Percentiles rank a stretch among this genome's conserved stretches.
Conservation (phyloP, 2,113 vertebrate genomes). For the Isurus oxyrinchus region DNA sequence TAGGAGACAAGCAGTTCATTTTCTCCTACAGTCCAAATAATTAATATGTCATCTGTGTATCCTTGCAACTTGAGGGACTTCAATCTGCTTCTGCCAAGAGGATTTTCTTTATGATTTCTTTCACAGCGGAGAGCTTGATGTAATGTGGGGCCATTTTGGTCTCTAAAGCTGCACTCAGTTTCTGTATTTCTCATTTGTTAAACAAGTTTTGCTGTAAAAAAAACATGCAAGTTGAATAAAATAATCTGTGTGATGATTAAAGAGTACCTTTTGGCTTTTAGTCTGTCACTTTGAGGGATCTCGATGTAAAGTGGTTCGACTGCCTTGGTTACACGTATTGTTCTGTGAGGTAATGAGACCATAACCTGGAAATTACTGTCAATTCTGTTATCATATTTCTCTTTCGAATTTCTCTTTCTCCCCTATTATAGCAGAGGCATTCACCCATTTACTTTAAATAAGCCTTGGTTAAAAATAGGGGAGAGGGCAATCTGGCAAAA, state of each 20-base stretch:
- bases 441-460: neutral
- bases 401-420: neutral
- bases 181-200: neutral
- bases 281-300: neutral
- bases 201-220: neutral
- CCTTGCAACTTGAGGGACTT: neutral
- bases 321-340: conserved; percentile 4
- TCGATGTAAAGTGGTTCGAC: neutral
- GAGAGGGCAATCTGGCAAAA: neutral
- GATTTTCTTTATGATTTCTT: neutral
- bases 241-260: neutral
- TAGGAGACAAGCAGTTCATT: conserved; percentile 20
- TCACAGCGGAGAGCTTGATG: too few relatives aligned
- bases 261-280: neutral
- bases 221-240: neutral
- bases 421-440: neutral
- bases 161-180: neutral
- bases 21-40: neutral
- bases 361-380: conserved; percentile 23
- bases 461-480: neutral
- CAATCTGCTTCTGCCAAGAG: neutral
- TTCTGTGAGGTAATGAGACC: conserved; percentile 3
- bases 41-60: neutral
- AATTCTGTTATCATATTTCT: neutral
- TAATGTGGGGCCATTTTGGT: neutral